phyloP scores from a whole-genome alignment of 2,888 invertebrate species.

The Cephus rjabovi region DNA sequence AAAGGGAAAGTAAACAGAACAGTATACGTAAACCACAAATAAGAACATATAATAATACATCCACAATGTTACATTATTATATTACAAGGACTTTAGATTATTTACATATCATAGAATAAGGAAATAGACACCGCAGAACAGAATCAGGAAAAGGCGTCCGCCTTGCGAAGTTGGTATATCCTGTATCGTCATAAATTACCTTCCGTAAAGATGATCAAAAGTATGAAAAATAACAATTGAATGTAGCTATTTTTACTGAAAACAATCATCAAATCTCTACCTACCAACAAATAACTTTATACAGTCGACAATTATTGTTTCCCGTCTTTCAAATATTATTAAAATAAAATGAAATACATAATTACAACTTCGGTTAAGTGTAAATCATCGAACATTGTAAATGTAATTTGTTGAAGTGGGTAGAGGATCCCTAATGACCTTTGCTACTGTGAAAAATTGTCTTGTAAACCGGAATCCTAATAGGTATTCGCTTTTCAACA shows the following conservation, averaged over 20 bases:
- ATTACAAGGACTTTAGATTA: background rate
- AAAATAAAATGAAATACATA: background rate
- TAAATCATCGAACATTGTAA: background rate
- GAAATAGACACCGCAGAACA: background rate
- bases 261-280: background rate
- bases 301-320: background rate
- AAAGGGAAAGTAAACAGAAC: background rate
- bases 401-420: background rate
- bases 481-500: constrained; percentile 75
- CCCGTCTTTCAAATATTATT: background rate
- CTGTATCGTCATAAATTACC: background rate
- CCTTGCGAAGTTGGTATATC: background rate
- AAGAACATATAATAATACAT: background rate
- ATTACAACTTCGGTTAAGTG: background rate
- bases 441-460: constrained; percentile 77
- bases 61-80: background rate
- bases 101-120: background rate
- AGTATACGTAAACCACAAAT: background rate
- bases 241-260: background rate
- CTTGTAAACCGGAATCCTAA: constrained; percentile 77
- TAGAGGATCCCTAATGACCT: constrained; percentile 32
- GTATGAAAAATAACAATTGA: background rate
- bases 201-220: background rate
- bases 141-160: background rate
- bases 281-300: background rate